These are phyloP conservation scores for Sapajus apella DNA, from an alignment of 2,113 vertebrate species.

Conservation along the genomic window DNA sequence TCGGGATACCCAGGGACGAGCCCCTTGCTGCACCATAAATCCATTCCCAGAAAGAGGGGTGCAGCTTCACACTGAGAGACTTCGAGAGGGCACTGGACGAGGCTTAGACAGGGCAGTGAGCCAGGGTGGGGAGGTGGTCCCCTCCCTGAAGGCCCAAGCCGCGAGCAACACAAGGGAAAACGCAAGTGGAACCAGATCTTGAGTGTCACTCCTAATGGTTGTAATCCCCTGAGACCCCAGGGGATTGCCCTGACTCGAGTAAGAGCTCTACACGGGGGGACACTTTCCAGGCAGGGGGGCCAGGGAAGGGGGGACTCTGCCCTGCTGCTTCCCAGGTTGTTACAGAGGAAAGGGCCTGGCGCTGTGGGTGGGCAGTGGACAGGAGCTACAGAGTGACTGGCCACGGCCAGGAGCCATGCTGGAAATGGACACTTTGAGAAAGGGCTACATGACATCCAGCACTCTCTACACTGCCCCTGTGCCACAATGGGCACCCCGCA, in stretches of 20 bases:
- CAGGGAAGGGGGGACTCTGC: not conserved
- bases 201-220: fast-evolving
- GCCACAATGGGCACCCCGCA: fast-evolving
- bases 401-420: not conserved
- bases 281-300: not conserved
- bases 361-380: not conserved
- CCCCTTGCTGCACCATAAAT: not conserved
- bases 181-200: fast-evolving
- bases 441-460: fast-evolving
- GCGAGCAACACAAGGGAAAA: not conserved
- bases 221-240: not conserved
- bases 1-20: fast-evolving
- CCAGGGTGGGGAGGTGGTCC: fast-evolving
- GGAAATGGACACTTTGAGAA: not conserved
- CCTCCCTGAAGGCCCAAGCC: fast-evolving
- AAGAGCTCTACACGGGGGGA: not conserved
- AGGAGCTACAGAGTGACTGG: not conserved
- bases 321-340: not conserved
- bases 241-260: not conserved
- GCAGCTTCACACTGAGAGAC: too few relatives aligned
- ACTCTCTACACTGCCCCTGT: fast-evolving
- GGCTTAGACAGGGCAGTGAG: not conserved
- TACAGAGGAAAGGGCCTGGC: not conserved
- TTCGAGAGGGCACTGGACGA: not conserved
- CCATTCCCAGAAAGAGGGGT: not conserved